Evolutionary conservation across 2,797 vertebrate species (phyloP), one percentile per base, ranked within the genome.

Genomic region (Bucorvus abyssinicus): DNA sequence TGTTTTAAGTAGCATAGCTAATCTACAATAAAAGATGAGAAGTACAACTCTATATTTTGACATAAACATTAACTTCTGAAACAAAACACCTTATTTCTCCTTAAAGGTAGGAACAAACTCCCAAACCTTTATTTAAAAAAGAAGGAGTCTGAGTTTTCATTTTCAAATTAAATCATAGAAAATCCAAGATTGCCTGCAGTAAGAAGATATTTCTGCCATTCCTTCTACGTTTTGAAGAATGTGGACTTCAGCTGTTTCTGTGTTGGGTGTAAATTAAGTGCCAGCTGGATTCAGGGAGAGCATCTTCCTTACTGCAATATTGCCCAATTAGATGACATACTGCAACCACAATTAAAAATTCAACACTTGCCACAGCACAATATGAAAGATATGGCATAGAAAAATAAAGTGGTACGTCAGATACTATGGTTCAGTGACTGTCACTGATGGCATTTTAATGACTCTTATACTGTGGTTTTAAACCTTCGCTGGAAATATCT

Each of bases 361-460:
- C 84, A 87, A 74, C 88, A 83, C 47, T 94, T 95, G 44, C 52
- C n/a, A 82, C 64, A 85, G 71, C 36, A 53, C 70, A 87, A 87
- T 89, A 93, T 67, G 86, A 95, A 92, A 89, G 75, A 79, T 53
- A 89, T 1, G 2, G 32, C 64, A 83, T 8, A 84, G 88, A 87
- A 84, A 95, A 92, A 92, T 80, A 95, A 84, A 90, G 32, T 49
- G 57, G 34, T 79, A 49, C 38, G 77, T 89, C 83, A 93, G 90
- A 94, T 74, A 90, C 14, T 74, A 38, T 76, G 52, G 63, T 91
- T 95, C 94, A 96, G 94, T 95, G 94, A 94, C 88, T 95, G 93
- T 92, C 92, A 96, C 81, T 95, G 75, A 95, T 82, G 64, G 49
- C 32, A 87, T 94, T 97, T 92, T 95, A 95, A 94, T 94, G 53